Evolutionary conservation across 1,140 invertebrate genomes (phyloP).

Genomic region (Sesamia nonagrioides): DNA sequence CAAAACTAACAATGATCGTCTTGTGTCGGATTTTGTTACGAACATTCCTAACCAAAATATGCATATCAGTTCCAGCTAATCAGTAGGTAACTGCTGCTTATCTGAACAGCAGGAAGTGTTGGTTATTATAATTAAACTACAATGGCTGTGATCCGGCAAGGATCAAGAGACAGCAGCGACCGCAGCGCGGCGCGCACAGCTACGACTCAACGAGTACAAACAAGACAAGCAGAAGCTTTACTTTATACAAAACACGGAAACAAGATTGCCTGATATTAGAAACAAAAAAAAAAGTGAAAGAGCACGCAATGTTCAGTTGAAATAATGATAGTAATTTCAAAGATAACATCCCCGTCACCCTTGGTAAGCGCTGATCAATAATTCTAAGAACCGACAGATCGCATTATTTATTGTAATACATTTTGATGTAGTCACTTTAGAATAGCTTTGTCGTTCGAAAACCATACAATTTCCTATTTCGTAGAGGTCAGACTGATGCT

Average conservation of each 20-base stretch:
- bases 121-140: constrained; percentile 46
- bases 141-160: constrained; percentile 33
- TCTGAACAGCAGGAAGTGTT: constrained; percentile 45
- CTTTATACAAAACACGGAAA: too few species aligned
- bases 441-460: too few species aligned
- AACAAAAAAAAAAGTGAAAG: background rate
- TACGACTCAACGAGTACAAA: background rate
- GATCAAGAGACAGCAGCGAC: constrained; percentile 41
- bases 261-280: too few species aligned
- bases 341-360: background rate
- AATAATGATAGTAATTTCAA: background rate
- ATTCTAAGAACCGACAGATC: too few species aligned
- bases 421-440: too few species aligned
- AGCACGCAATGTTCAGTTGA: too few species aligned
- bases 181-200: constrained; percentile 16
- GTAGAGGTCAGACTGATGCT: too few species aligned
- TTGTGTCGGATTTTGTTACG: background rate
- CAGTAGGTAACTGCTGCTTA: constrained; percentile 13
- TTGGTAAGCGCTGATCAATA: background rate
- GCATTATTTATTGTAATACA: too few species aligned
- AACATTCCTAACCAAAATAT: background rate
- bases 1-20: background rate
- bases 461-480: too few species aligned
- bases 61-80: constrained; percentile 32
- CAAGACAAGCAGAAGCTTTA: background rate